Conservation (phyloP, 1,140 invertebrate species). For the Hyles vespertilio region DNA sequence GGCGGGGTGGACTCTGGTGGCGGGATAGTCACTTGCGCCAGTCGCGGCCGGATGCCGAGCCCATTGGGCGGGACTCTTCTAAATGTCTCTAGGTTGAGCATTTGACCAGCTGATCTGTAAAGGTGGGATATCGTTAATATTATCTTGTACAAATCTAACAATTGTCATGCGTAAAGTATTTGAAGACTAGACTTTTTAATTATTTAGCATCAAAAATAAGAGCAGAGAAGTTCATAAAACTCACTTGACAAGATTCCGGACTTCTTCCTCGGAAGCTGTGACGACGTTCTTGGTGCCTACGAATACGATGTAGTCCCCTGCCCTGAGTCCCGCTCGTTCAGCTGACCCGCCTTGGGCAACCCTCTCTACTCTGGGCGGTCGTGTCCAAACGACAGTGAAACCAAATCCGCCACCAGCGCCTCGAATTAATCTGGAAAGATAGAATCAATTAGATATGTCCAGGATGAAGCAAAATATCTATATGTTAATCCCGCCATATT, state of each 20-base stretch:
- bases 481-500: too few relatives aligned
- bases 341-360: constrained; percentile 89
- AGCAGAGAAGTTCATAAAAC: constrained; percentile 21
- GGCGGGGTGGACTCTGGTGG: constrained; percentile 50
- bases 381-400: constrained; percentile 94
- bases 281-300: constrained; percentile 91
- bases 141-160: too few relatives aligned
- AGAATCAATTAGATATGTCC: background rate
- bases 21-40: constrained; percentile 54
- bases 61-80: constrained; percentile 76
- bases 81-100: constrained; percentile 86
- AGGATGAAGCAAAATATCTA: background rate
- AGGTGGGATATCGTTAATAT: background rate
- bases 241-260: constrained; percentile 87
- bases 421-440: constrained; percentile 67
- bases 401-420: constrained; percentile 82
- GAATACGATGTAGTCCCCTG: constrained; percentile 91
- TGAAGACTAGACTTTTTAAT: too few relatives aligned
- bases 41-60: constrained; percentile 33
- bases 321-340: constrained; percentile 85
- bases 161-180: too few relatives aligned
- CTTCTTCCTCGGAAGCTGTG: constrained; percentile 86
- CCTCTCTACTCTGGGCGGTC: constrained; percentile 91
- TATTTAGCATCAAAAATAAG: too few relatives aligned
- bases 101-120: constrained; percentile 80